Percentiles rank a stretch among this genome's conserved stretches.
These are phyloP conservation scores for Theristicus caerulescens DNA, from an alignment of 2,113 vertebrate genomes.

Conservation along the genomic window DNA sequence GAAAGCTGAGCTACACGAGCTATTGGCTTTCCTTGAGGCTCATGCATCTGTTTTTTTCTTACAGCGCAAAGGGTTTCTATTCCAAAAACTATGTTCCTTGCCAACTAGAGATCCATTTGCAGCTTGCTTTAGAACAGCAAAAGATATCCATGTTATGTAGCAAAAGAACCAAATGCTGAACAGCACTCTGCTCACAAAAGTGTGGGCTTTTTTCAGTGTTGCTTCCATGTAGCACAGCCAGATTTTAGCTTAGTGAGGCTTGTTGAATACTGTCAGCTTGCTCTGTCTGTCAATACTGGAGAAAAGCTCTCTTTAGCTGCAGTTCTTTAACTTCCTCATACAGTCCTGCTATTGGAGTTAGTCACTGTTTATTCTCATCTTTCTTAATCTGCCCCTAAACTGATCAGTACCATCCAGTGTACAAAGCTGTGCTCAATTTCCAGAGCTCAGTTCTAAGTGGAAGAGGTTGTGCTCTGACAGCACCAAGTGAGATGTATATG, in stretches of 20 bases:
- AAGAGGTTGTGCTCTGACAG: neutral
- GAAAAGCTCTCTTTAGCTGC: neutral
- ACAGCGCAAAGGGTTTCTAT: neutral
- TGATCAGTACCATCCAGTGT: neutral
- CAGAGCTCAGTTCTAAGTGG: neutral
- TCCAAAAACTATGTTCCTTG: neutral
- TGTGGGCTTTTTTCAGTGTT: neutral
- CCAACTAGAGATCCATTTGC: neutral
- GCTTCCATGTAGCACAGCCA: neutral
- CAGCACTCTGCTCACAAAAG: accelerated
- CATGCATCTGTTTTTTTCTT: neutral
- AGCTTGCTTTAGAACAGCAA: neutral
- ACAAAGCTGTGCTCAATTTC: neutral
- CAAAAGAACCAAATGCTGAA: neutral
- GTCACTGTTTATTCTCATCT: neutral
- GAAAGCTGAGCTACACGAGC: neutral
- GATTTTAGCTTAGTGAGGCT: neutral
- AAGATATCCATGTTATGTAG: neutral
- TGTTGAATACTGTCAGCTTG: neutral
- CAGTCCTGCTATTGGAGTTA: neutral
- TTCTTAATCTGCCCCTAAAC: neutral
- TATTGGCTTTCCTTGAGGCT: neutral
- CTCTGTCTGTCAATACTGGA: neutral
- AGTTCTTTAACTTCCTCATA: neutral
- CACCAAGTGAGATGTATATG: neutral